Evolutionary conservation across 2,888 invertebrate species (phyloP).

Genomic region (Andricus quercusramuli): DNA sequence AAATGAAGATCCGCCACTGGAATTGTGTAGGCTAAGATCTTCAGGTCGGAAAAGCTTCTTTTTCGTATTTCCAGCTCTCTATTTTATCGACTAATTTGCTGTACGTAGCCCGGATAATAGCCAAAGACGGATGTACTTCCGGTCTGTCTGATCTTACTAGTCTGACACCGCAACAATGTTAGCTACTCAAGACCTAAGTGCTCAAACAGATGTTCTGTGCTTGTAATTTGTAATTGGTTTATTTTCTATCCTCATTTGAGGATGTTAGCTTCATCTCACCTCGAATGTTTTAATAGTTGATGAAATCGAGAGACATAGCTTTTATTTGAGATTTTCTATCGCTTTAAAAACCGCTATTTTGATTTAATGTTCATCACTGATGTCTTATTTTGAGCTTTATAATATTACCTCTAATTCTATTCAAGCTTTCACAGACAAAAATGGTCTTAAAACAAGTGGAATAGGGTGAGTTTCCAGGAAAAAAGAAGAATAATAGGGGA

Average conservation of each 20-base stretch:
- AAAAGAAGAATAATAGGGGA: too few relatives aligned
- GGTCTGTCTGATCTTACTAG: background rate
- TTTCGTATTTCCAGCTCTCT: constrained; percentile 4
- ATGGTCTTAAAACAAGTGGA: too few relatives aligned
- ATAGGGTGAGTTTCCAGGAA: too few relatives aligned
- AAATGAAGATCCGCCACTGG: constrained; percentile 67
- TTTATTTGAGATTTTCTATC: too few relatives aligned
- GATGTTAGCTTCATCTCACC: too few relatives aligned
- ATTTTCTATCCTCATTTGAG: background rate
- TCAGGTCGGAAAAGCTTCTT: constrained; percentile 45
- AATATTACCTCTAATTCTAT: too few relatives aligned
- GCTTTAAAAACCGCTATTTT: too few relatives aligned
- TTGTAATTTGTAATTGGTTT: background rate
- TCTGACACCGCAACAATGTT: background rate
- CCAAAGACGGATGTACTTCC: background rate
- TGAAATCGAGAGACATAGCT: too few relatives aligned
- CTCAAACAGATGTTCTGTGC: background rate
- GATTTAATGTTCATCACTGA: too few relatives aligned
- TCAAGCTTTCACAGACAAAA: too few relatives aligned
- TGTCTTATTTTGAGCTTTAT: too few relatives aligned
- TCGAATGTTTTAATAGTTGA: too few relatives aligned
- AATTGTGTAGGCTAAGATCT: constrained; percentile 45
- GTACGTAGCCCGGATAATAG: background rate
- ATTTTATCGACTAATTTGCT: constrained; percentile 3
- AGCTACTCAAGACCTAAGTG: background rate